Evolutionary conservation across 2,113 vertebrate species (phyloP), one percentile per base, ranked within the genome.

Genomic region (Aptenodytes forsteri): DNA sequence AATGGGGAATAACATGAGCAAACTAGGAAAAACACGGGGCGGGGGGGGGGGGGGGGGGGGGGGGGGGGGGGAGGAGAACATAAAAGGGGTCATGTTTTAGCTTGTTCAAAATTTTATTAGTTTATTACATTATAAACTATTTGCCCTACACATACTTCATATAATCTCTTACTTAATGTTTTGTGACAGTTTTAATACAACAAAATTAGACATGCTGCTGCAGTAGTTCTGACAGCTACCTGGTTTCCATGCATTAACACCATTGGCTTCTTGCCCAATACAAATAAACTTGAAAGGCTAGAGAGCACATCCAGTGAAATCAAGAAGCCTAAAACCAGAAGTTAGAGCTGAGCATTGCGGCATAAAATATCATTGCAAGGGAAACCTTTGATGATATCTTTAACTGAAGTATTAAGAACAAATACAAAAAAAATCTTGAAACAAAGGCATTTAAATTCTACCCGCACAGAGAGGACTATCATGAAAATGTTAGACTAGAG

Each of bases 171-270:
- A 90, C 95, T 97, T 97, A 97, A 97, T 80, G 38, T 96, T 98
- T 96, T 98, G 92, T 98, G 97, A 98, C 97, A 98, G 95, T 75
- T 98, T 97, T 98, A 98, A 98, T 97, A 92, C 65, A 96, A 95
- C 87, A 95, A 95, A 98, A 98, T 98, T 98, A 98, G 98, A 97
- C 97, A 98, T 97, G 97, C 97, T 97, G 88, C 86, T 92, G 71
- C 89, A 91, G 92, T 89, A 93, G 61, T 84, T 91, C 88, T 97
- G 97, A 98, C 96, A 97, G 89, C 96, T 98, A 98, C 98, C 97
- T 98, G 97, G 67, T 95, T 96, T 96, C 92, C 80, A 85, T 90
- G 92, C 82, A 89, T 91, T 97, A 95, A 96, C 64, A 52, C 83
- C 52, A 61, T 85, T 98, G 98, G 97, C 98, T 96, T 77, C 83